phyloP scores from a whole-genome alignment of 2,797 vertebrate species.

The Emydoidea blandingii region DNA sequence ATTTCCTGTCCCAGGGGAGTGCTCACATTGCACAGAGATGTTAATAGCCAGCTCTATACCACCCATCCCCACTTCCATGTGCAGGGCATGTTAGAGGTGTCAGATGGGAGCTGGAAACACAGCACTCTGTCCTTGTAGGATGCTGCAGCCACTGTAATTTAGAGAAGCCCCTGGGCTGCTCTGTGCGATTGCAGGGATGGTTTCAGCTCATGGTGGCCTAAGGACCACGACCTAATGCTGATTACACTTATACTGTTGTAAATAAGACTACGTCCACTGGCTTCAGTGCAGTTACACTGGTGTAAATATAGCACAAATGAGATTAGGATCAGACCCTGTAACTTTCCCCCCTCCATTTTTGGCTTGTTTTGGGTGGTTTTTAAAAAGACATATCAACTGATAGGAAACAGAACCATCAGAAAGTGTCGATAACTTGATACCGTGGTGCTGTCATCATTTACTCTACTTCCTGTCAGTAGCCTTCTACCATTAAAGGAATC shows the following conservation, averaged over 20 bases:
- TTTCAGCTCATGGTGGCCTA: not conserved
- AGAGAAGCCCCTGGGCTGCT: not conserved
- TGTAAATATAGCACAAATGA: accelerated
- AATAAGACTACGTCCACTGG: not conserved
- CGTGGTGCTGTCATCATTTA: not conserved
- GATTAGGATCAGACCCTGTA: not conserved
- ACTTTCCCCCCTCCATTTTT: not conserved
- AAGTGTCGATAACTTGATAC: not conserved
- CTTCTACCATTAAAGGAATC: not conserved
- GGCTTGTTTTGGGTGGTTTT: not conserved
- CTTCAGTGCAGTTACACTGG: not conserved
- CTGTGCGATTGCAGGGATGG: not conserved
- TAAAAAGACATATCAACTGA: not conserved
- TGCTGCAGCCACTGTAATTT: not conserved
- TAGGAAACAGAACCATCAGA: not conserved
- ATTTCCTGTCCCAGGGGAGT: not conserved
- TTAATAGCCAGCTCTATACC: not conserved
- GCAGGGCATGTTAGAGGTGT: not conserved
- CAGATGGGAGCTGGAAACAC: not conserved
- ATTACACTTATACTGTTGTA: not conserved
- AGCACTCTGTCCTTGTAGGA: not conserved
- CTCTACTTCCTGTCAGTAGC: not conserved
- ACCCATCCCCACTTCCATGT: not conserved
- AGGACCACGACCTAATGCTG: not conserved
- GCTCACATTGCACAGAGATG: not conserved